Evolutionary conservation across 2,113 vertebrate species (phyloP).

Genomic region (Prunella fulvescens): DNA sequence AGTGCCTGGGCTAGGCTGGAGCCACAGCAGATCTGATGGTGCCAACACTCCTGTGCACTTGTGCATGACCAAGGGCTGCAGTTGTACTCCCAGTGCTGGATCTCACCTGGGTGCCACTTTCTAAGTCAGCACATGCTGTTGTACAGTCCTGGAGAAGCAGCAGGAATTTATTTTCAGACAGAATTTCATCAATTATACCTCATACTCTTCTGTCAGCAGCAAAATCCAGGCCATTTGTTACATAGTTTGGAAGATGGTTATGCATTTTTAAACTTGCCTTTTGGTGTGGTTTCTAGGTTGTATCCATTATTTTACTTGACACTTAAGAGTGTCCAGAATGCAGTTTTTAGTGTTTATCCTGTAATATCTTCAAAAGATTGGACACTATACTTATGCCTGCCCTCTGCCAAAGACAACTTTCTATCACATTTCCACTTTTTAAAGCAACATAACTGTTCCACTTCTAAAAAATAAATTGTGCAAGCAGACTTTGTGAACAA

Average conservation of each 20-base stretch:
- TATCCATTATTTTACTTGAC: background rate
- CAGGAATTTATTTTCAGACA: background rate
- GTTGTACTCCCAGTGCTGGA: fast-evolving
- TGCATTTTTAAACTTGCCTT: background rate
- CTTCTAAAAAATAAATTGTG: background rate
- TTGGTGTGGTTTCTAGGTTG: background rate
- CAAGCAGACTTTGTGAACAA: background rate
- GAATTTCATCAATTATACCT: background rate
- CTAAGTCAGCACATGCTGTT: background rate
- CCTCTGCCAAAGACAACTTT: background rate
- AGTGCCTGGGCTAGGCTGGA: background rate
- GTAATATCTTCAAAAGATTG: background rate
- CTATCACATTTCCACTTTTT: background rate
- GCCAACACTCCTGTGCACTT: background rate
- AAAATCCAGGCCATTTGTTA: background rate
- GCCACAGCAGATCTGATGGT: background rate
- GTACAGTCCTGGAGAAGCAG: background rate
- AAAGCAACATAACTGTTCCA: background rate
- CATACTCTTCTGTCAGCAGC: background rate
- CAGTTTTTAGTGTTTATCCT: background rate
- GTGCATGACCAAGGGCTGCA: background rate
- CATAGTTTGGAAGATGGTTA: background rate
- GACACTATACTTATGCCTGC: background rate
- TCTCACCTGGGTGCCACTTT: background rate
- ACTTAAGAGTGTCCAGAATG: background rate